Conservation (phyloP, 2,888 invertebrate species). For the Chrysolina oricalcia region DNA sequence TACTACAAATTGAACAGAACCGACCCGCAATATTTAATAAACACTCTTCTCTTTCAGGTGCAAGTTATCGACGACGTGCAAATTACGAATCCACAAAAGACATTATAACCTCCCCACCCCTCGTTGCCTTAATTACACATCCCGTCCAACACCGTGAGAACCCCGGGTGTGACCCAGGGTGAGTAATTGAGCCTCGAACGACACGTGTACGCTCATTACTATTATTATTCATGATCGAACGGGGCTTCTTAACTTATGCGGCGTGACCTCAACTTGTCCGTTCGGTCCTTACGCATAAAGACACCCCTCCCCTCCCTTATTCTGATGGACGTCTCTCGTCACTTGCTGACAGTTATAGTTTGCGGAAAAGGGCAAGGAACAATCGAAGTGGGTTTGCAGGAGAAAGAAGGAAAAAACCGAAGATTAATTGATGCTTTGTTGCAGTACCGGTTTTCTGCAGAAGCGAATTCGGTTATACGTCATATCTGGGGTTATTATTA, state of each 20-base stretch:
- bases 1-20: too few relatives aligned
- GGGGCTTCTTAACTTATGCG: conserved; percentile 64
- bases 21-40: too few relatives aligned
- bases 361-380: conserved; percentile 52
- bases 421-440: conserved; percentile 50
- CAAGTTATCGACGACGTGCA: too few relatives aligned
- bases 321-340: conserved; percentile 56
- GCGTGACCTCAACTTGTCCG: conserved; percentile 61
- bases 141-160: conserved; percentile 48
- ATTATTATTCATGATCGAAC: conserved; percentile 59
- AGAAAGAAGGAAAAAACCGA: conserved; percentile 38
- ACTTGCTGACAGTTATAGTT: conserved; percentile 57
- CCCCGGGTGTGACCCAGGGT: conserved; percentile 31
- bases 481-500: conserved; percentile 23
- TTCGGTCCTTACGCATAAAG: conserved; percentile 36
- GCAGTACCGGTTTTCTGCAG: conserved; percentile 40
- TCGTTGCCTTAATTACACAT: background rate
- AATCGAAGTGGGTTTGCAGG: conserved; percentile 45
- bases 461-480: conserved; percentile 18
- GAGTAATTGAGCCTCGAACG: conserved; percentile 56
- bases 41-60: too few relatives aligned
- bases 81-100: too few relatives aligned
- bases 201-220: conserved; percentile 57
- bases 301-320: background rate
- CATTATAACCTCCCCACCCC: too few relatives aligned